Base-by-base conservation (phyloP, 2,797 vertebrate species). In the Balearica regulorum region DNA sequence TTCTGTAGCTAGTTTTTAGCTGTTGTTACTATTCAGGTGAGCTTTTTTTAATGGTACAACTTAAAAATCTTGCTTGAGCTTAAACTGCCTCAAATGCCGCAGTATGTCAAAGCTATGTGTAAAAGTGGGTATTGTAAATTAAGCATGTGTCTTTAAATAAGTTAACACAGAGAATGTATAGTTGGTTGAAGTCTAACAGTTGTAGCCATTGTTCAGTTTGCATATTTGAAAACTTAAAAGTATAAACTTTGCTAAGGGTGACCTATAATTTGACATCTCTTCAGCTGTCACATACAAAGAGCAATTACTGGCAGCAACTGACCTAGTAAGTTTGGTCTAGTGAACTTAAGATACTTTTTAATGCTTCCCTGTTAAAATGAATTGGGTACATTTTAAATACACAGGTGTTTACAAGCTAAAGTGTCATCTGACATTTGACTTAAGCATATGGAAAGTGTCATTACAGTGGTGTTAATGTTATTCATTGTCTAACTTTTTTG, bases 1-100 rank as follows among this genome's bases (percentile, higher is more conserved):
- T 98, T 97, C 97, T 96, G 65, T 97, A 97, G 69, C 97, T 98
- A 96, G 96, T 96, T 98, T 96, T 97, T 97, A 97, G 97, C 98
- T 96, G 90, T 97, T 97, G 87, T 93, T 97, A 96, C 94, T 97
- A 89, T 97, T 96, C 95, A 96, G 96, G 97, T 97, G 97, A 95
- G 93, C 96, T 97, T 98, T 95, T 77, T 85, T 82, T 73, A 92
- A 95, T 94, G 72, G 80, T 94, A 97, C 83, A 82, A 89, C 62
- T 92, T 96, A 95, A 93, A 95, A 97, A 76, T 95, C 73, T 94
- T 26, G 91, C 97, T 97, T 96, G 96, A 97, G 97, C 97, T 97
- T 88, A 80, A 87, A 94, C 97, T 97, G 96, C 96, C 90, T 97
- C 92, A 89, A 76, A 81, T 97, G 70, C 82, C 93, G 97, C 86